Evolutionary conservation across 1,140 invertebrate species (phyloP), one percentile per base, ranked within the genome.

Genomic region (Rhyacophila brunnea): DNA sequence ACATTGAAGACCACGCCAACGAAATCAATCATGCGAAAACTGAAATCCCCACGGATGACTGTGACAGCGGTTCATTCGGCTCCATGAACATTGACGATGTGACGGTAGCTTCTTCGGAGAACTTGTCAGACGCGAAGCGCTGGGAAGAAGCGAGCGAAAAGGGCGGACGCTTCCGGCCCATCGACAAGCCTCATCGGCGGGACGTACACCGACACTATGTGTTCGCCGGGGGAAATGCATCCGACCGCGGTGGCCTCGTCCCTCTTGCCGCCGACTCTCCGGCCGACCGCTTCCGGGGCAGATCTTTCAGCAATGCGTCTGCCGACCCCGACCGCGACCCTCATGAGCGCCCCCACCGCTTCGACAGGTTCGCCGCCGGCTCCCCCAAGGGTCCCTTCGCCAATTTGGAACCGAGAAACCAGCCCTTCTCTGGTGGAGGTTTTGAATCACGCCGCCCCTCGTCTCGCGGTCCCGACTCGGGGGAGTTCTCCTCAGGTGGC

Each of bases 221-320:
- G 23, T 28, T 28, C 23, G 23, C 23, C 23, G 23, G 23, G 9
- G 23, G 23, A 28, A 28, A 28, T 9, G 23, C 23, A 3, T 28
- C 23, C 3, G 23, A 28, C 23, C 23, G 23, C 23, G 9, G 23
- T 9, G 23, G 23, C 23, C 23, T 28, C 4, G 23, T 28, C 23
- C 23, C 23, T 28, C 23, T 28, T 9, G 23, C 23, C 9, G 23
- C 23, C 23, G 23, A 28, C 3, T 28, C 23, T 28, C 23, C 23
- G 4, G 3, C 23, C 23, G 23, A 28, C 3, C 23, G 23, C 23
- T 28, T 28, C 9, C 23, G 58, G 11, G 42, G 35, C 4, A 11
- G 64, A 47, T 62, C 64, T 9, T 49, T 55, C 9, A 65, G 60
- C 38, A 65, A 65, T 44, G 45, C 64, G 20, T 54, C 57, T 28